Evolutionary conservation across 2,888 invertebrate genomes (phyloP).

Genomic region (Euproctis similis): DNA sequence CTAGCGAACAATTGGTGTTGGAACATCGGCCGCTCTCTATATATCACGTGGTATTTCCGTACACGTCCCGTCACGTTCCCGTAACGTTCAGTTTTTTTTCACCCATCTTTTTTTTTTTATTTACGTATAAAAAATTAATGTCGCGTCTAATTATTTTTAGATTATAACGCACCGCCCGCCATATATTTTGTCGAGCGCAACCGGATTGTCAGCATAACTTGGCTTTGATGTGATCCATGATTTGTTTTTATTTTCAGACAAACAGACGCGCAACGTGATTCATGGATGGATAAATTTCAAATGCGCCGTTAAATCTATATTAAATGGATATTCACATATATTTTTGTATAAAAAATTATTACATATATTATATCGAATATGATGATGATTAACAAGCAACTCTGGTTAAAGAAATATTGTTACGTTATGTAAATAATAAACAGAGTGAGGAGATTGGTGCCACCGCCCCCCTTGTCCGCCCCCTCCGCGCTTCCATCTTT

Average conservation of each 20-base stretch:
- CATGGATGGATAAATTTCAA: slow-evolving; percentile 68
- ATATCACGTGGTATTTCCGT: slow-evolving; percentile 70
- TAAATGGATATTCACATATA: no score
- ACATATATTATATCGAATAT: no score
- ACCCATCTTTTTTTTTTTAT: no score
- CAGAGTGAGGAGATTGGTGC: no score
- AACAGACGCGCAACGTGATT: slow-evolving; percentile 68
- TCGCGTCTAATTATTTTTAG: slow-evolving; percentile 75
- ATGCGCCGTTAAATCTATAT: slow-evolving; percentile 55
- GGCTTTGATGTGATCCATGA: slow-evolving; percentile 72
- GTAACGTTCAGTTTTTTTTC: slow-evolving; percentile 63
- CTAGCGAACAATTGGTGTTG: slow-evolving; percentile 53
- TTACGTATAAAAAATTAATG: slow-evolving; percentile 75
- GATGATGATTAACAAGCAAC: no score
- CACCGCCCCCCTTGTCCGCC: slow-evolving; percentile 26
- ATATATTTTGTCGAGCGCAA: slow-evolving; percentile 68
- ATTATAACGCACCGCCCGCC: slow-evolving; percentile 72
- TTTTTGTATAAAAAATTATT: no score
- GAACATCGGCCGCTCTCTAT: slow-evolving; percentile 49
- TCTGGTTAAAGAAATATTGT: no score
- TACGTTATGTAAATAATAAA: no score
- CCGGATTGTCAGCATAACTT: slow-evolving; percentile 75
- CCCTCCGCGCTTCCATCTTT: no score
- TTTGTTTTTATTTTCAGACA: slow-evolving; percentile 71
- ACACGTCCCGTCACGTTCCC: slow-evolving; percentile 45